Evolutionary conservation across 2,888 invertebrate genomes (phyloP).

Genomic region (Capitulum mitella): DNA sequence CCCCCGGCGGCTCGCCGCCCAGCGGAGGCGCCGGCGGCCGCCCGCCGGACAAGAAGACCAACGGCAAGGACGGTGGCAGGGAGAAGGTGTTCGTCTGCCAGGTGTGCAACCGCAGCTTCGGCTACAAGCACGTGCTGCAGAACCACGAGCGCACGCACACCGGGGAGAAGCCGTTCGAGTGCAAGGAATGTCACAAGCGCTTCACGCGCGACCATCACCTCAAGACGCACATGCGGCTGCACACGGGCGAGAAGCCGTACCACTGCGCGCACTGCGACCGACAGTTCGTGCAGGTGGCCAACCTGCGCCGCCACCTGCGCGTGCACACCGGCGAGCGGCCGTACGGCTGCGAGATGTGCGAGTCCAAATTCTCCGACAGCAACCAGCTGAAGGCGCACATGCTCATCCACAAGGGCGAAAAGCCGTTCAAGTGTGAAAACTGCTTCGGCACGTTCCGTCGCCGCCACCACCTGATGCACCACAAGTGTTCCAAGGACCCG

Average conservation of each 20-base stretch:
- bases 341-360: conserved; percentile 74
- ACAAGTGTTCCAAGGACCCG: conserved; percentile 59
- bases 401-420: conserved; percentile 81
- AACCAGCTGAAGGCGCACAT: conserved; percentile 86
- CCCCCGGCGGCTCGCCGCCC: neutral
- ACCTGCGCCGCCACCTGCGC: conserved; percentile 74
- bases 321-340: conserved; percentile 89
- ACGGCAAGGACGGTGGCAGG: conserved; percentile 26
- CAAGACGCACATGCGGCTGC: conserved; percentile 84
- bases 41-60: neutral
- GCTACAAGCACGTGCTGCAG: conserved; percentile 88
- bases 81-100: conserved; percentile 85
- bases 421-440: conserved; percentile 72
- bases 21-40: neutral
- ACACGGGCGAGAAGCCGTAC: conserved; percentile 89
- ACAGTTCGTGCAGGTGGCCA: conserved; percentile 89
- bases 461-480: conserved; percentile 76
- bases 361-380: conserved; percentile 79
- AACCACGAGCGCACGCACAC: conserved; percentile 92
- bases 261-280: conserved; percentile 85
- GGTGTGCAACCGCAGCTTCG: conserved; percentile 78
- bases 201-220: conserved; percentile 89
- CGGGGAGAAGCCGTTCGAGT: conserved; percentile 89
- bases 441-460: conserved; percentile 74
- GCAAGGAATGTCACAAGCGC: conserved; percentile 81